Evolutionary conservation across 2,113 vertebrate genomes (phyloP).

Genomic region (Barnardius zonarius): DNA sequence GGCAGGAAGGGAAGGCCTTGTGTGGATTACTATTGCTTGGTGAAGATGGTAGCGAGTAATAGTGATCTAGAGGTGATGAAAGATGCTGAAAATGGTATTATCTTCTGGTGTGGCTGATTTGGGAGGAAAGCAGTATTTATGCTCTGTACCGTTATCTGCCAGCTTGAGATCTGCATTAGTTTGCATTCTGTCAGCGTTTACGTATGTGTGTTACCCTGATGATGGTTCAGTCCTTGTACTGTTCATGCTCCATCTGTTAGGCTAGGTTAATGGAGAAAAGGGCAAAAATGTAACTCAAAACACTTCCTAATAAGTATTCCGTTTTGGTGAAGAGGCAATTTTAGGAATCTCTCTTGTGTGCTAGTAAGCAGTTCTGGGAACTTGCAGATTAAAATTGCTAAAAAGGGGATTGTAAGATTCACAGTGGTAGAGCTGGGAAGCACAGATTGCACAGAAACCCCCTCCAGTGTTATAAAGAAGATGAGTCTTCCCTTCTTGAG

Average conservation of each 20-base stretch:
- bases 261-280: rapidly evolving
- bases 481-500: not conserved
- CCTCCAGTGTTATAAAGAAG: not conserved
- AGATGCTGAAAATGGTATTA: not conserved
- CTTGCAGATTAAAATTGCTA: not conserved
- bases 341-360: not conserved
- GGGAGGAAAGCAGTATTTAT: not conserved
- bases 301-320: rapidly evolving
- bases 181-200: not conserved
- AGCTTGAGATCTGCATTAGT: not conserved
- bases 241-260: not conserved
- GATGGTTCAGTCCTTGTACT: not conserved
- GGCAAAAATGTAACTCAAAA: not conserved
- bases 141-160: no score
- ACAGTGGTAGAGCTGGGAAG: not conserved
- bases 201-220: not conserved
- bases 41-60: not conserved
- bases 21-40: rapidly evolving
- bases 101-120: not conserved
- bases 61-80: not conserved
- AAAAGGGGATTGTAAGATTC: not conserved
- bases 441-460: not conserved
- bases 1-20: not conserved
- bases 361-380: not conserved
- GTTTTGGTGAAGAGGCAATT: not conserved